Base-by-base conservation (phyloP, 2,888 invertebrate species). In the Rhagium mordax region DNA sequence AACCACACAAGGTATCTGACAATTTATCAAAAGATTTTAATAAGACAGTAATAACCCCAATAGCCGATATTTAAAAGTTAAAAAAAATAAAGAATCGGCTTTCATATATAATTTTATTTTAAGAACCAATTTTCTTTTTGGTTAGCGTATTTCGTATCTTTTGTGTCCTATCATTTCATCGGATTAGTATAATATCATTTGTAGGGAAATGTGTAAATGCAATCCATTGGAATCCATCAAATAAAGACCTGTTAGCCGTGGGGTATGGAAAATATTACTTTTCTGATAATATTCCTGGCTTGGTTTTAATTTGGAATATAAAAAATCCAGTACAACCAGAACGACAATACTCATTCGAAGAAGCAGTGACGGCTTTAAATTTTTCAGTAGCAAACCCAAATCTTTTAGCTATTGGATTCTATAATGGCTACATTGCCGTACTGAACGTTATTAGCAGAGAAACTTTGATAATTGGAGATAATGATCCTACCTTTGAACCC, bases 301-400 rank as follows among this genome's bases (percentile, higher is more conserved):
- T 93, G 47, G 90, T 96, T 0, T 91, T 93, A 79, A 86, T 95
- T 71, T 96, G 96, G 96, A 94, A 93, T 81, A 92, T 93, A 0
- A 94, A 96, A 86, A 96, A 95, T 86, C 95, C 95, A 0, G 90
- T 91, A 13, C 92, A 93, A 82, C 95, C 95, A 0, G 95, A 95
- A 85, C 89, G 94, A 74, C 83, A 89, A 5, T 95, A 93, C 81
- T 81, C 86, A 3, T 95, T 94, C 81, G 83, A 89, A 0, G 88
- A 90, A 59, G 91, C 94, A 0, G 90, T 95, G 0, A 93, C 94
- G 0, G 89, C 92, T 0, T 86, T 95, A 0, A 90, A 91, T 51
- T 96, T 96, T 88, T 94, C 95, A 0, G 89, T 87, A 0, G 88
- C 87, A 51, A 90, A 91, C 71, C 93, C 96, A 0, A 94, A 94